phyloP scores from a whole-genome alignment of 2,113 vertebrate species.

The Chiloscyllium plagiosum region DNA sequence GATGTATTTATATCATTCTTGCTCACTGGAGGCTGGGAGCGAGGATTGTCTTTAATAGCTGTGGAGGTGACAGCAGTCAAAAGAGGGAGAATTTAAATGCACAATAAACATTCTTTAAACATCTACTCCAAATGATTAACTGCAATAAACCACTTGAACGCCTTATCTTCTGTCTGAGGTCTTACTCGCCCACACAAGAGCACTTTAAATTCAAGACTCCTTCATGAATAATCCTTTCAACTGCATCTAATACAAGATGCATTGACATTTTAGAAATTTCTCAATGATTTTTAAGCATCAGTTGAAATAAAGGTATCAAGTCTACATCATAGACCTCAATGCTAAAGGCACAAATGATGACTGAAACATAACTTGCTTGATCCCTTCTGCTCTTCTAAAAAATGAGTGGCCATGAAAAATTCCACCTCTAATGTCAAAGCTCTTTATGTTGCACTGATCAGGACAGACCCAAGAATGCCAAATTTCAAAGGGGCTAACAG shows the following conservation, averaged over 20 bases:
- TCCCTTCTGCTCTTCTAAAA: no score
- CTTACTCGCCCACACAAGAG: neutral
- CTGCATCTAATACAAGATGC: neutral
- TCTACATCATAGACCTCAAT: neutral
- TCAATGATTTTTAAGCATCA: neutral
- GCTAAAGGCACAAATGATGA: neutral
- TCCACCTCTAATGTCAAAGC: no score
- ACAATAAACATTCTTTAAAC: neutral
- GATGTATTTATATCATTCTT: slow-evolving; percentile 59
- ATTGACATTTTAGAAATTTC: neutral
- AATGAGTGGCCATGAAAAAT: no score
- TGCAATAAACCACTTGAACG: neutral
- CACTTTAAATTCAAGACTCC: neutral
- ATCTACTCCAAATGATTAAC: neutral
- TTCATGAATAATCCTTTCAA: neutral
- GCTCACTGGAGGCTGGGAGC: neutral
- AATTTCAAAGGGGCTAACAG: no score
- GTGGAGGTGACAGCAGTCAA: neutral
- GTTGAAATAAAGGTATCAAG: neutral
- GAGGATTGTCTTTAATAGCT: neutral
- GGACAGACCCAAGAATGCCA: no score
- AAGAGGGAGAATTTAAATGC: neutral
- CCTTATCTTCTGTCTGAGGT: neutral
- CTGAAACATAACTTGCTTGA: neutral
- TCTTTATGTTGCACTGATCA: no score